These are phyloP conservation scores for Hypanus sabinus DNA, from an alignment of 2,113 vertebrate species.

Conservation along the genomic window DNA sequence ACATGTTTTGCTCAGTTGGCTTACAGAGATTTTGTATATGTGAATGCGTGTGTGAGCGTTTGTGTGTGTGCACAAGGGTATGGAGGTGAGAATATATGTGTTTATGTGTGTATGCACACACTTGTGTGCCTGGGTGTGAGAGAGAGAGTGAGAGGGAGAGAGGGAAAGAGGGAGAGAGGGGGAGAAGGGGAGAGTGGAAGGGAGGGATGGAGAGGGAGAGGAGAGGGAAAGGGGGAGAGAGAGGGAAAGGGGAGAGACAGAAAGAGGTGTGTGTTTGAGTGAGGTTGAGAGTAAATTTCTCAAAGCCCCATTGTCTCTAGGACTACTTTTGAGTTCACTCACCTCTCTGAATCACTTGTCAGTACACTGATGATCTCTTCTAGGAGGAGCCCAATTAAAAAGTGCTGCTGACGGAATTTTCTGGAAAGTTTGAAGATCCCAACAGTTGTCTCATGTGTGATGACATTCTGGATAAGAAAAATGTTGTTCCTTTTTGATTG, in stretches of 20 bases:
- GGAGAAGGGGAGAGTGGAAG: neutral
- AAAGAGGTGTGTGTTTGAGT: neutral
- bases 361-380: neutral
- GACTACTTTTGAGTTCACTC: neutral
- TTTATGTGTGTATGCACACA: neutral
- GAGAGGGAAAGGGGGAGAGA: neutral
- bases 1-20: too few relatives aligned
- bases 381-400: neutral
- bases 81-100: neutral
- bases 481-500: neutral
- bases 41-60: neutral
- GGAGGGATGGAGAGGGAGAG: neutral
- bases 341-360: neutral
- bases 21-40: neutral
- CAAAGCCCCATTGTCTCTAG: neutral
- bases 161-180: too few relatives aligned
- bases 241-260: too few relatives aligned
- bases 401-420: neutral
- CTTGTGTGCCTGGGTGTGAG: neutral
- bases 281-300: neutral
- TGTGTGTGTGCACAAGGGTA: too few relatives aligned
- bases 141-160: neutral
- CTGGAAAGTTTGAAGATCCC: conserved; percentile 1
- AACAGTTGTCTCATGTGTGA: neutral
- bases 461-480: neutral